Evolutionary conservation across 2,888 invertebrate genomes (phyloP), one percentile per base, ranked within the genome.

Genomic region (Tipula confusa): DNA sequence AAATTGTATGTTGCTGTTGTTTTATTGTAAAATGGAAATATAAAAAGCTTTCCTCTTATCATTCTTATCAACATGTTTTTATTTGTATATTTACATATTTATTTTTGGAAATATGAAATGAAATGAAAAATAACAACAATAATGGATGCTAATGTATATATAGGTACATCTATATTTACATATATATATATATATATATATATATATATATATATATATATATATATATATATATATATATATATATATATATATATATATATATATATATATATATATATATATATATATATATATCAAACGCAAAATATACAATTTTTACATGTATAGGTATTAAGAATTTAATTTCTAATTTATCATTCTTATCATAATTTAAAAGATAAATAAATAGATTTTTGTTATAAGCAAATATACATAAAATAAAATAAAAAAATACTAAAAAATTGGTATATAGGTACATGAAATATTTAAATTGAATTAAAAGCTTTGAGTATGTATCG

Each of bases 281-380:
- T 24, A 11, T 64, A 43, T 5, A 13, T 4, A 13, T 9, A 38
- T 24, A 2, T 24, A 2, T 64, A 64, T 9, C 64, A 24, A 24
- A 24, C 0, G 43, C 43, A 43, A 15, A 36, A 64, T 0, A 24
- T 24, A 64, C 7, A 64, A 64, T 64, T 9, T 31, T 43, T n/a
- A 11, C 11, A 33, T 33, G 33, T 33, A 3, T 11, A 24, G 7
- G 64, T 64, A 64, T 64, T 64, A 64, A 64, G 64, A 64, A 24
- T 64, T 64, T 64, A 24, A 24, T 64, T 64, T 24, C 18, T 64
- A 64, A 64, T 64, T 64, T 64, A 64, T 64, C 64, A 64, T 64
- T 64, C 64, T 64, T 64, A 64, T 64, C 64, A 64, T 64, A 64
- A 64, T 64, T 64, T 64, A 64, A 64, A 64, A 64, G 24, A 64